Percentiles rank a stretch among this genome's conserved stretches.
These are phyloP conservation scores for Eurystomus gularis DNA, from an alignment of 2,113 vertebrate species.

Conservation along the genomic window DNA sequence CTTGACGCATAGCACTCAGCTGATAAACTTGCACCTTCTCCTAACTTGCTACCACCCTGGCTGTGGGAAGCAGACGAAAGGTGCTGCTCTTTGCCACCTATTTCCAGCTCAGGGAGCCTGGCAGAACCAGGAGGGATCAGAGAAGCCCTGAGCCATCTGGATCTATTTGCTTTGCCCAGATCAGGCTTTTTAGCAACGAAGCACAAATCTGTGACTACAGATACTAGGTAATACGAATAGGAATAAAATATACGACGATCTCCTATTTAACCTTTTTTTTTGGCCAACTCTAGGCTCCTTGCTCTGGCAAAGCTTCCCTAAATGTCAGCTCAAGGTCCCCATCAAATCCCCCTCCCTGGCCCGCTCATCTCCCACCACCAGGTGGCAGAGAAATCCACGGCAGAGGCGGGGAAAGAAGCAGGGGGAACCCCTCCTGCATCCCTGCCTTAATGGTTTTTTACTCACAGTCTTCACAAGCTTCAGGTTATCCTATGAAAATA, in stretches of 20 bases:
- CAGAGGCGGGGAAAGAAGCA: rapidly evolving
- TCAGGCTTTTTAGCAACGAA: neutral
- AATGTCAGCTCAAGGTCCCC: neutral
- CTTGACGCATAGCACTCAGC: rapidly evolving
- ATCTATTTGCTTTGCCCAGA: neutral
- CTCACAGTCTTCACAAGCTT: neutral
- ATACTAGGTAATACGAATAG: neutral
- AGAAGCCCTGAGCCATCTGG: neutral
- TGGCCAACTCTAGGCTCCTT: neutral
- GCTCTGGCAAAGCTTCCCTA: neutral
- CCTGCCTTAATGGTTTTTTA: rapidly evolving
- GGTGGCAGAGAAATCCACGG: slow-evolving; percentile 3
- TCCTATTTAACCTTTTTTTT: neutral
- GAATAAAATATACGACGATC: rapidly evolving
- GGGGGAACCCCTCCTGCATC: rapidly evolving
- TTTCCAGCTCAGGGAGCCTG: neutral
- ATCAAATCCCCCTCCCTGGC: too few relatives aligned
- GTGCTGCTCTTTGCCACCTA: neutral
- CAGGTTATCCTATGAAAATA: neutral
- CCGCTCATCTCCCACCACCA: neutral
- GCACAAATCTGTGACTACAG: rapidly evolving
- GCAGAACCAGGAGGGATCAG: neutral
- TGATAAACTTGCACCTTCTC: neutral
- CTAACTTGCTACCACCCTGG: neutral
- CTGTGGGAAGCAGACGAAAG: neutral